These are phyloP conservation scores for Eupithecia exiguata DNA, from an alignment of 2,888 invertebrate species.

Conservation along the genomic window DNA sequence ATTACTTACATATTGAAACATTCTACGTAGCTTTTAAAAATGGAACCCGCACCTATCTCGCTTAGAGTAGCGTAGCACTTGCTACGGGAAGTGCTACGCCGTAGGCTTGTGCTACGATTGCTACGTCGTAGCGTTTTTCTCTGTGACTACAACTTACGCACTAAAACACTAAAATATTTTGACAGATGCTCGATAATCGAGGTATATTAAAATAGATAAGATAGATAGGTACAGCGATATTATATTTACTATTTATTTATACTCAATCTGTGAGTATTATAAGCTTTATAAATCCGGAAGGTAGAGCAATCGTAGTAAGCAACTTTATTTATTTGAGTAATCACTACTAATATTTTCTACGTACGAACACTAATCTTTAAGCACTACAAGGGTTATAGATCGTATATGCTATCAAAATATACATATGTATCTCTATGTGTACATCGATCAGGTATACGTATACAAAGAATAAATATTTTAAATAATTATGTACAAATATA, in stretches of 20 bases:
- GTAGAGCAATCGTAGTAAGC: background rate
- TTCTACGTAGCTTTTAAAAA: conserved; percentile 8
- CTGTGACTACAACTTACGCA: background rate
- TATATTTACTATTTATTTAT: background rate
- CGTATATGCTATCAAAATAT: conserved; percentile 39
- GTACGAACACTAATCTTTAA: conserved; percentile 4
- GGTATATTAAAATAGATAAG: background rate
- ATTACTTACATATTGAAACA: background rate
- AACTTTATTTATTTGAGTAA: background rate
- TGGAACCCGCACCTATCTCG: background rate
- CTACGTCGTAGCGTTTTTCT: conserved; percentile 7
- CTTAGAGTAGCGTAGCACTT: background rate
- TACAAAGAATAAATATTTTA: conserved; percentile 51
- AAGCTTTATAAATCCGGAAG: background rate
- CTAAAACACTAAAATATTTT: background rate
- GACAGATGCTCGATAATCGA: background rate
- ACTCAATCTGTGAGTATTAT: background rate
- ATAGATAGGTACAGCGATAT: background rate
- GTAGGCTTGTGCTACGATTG: background rate
- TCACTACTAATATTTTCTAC: background rate
- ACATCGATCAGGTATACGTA: conserved; percentile 60
- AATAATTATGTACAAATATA: conserved; percentile 75
- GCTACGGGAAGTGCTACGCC: conserved; percentile 11
- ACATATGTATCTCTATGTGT: conserved; percentile 48
- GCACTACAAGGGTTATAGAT: conserved; percentile 23